phyloP scores from a whole-genome alignment of 2,113 vertebrate species.

The Pitta sordida region DNA sequence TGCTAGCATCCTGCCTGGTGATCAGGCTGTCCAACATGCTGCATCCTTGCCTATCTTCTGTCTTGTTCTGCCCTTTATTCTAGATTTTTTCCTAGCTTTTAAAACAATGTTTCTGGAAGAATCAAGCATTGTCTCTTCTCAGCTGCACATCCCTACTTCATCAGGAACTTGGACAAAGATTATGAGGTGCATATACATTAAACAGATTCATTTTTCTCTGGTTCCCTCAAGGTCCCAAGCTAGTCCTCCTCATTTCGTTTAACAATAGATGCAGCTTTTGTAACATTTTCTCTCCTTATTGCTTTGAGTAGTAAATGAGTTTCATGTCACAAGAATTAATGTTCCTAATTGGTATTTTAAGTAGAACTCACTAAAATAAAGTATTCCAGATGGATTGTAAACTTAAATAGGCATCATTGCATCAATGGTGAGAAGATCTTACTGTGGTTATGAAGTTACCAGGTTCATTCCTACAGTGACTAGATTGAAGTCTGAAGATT shows the following conservation, averaged over 20 bases:
- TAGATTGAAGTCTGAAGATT: neutral
- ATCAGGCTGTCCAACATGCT: neutral
- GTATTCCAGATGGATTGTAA: neutral
- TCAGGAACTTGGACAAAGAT: neutral
- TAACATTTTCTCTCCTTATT: neutral
- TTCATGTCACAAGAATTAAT: neutral
- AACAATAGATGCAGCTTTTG: neutral
- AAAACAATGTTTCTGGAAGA: neutral
- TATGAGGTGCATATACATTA: neutral
- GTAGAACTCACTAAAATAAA: neutral
- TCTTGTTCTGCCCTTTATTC: neutral
- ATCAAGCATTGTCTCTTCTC: neutral
- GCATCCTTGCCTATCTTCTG: neutral
- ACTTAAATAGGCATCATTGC: neutral
- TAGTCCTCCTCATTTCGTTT: neutral
- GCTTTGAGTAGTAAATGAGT: neutral
- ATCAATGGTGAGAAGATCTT: neutral
- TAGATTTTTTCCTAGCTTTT: neutral
- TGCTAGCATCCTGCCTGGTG: neutral
- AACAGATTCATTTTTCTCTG: neutral
- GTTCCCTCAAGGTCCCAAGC: neutral
- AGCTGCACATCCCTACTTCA: neutral
- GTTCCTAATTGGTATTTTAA: neutral
- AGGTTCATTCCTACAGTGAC: neutral
- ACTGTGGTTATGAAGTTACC: neutral